phyloP scores from a whole-genome alignment of 2,797 vertebrate species.

The Peromyscus melanophrys region DNA sequence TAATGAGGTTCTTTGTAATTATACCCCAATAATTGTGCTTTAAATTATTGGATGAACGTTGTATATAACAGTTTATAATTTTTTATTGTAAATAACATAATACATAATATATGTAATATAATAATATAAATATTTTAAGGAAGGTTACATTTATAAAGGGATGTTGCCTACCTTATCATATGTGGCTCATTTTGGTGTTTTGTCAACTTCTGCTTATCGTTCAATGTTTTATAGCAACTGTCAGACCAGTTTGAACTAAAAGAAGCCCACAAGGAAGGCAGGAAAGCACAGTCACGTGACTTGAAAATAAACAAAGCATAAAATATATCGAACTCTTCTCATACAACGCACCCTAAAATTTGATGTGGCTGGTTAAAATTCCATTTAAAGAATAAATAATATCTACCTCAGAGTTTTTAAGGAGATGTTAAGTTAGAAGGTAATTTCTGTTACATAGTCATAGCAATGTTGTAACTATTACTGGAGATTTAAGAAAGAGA shows the following conservation, averaged over 20 bases:
- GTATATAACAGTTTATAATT: background rate
- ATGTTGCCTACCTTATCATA: background rate
- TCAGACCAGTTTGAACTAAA: background rate
- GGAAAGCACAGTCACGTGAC: background rate
- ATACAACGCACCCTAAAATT: background rate
- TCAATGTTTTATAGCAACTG: background rate
- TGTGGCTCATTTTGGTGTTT: background rate
- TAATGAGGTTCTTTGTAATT: background rate
- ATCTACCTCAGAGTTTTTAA: background rate
- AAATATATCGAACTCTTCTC: background rate
- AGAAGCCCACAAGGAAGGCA: background rate
- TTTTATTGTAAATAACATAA: background rate
- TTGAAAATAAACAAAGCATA: background rate
- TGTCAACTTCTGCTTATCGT: background rate
- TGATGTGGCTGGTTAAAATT: background rate
- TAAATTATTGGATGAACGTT: background rate
- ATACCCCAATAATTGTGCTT: background rate
- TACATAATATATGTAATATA: too few relatives aligned
- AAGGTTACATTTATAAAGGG: background rate
- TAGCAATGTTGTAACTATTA: background rate
- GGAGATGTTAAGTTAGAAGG: background rate
- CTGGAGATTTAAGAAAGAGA: background rate
- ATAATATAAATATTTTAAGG: background rate
- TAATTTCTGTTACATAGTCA: background rate
- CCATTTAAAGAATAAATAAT: background rate